Evolutionary conservation across 2,888 invertebrate genomes (phyloP), one percentile per base, ranked within the genome.

Genomic region (Torymus texanus): DNA sequence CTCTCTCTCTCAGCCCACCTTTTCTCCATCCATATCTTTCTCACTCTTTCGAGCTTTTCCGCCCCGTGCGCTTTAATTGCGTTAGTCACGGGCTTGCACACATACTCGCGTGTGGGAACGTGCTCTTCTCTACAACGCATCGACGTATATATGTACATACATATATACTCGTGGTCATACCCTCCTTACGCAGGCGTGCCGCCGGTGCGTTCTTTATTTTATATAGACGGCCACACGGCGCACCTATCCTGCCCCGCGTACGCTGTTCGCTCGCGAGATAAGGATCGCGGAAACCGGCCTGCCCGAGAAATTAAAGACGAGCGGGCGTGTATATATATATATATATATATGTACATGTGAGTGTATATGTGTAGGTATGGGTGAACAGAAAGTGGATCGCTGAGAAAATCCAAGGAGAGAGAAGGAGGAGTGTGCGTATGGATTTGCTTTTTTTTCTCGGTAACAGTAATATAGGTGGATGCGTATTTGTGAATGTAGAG

Each of bases 271-370:
- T 8, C 12, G 59, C 13, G 53, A 78, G 81, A 82, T 82, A 82
- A 74, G 73, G 66, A 81, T 82, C 81, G 78, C 75, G 77, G 75
- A 81, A 82, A 79, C 79, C 59, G 79, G 56, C 51, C 53, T 53
- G 24, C 67, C 72, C 53, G 70, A 76, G 79, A 79, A 79, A 79
- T 79, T 75, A 75, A 55, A 53, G 55, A 53, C 50, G 65, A 11
- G n/a, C 8, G 65, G 24, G 62, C 21, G 24, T 12, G 21, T 61
- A 13, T 2, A n/a, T 3, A n/a, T 18, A 18, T 13, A 11, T 21
- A 2, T 21, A 21, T 21, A 21, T 66, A 11, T 13, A 14, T 18
- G 12, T 56, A 24, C 66, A 1, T 66, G 53, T 21, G 14, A 18
- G 24, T 66, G 1, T 14, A 18, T 21, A 13, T 53, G 24, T 66